Conservation (phyloP, 2,888 invertebrate genomes). For the Beris morrisii region DNA sequence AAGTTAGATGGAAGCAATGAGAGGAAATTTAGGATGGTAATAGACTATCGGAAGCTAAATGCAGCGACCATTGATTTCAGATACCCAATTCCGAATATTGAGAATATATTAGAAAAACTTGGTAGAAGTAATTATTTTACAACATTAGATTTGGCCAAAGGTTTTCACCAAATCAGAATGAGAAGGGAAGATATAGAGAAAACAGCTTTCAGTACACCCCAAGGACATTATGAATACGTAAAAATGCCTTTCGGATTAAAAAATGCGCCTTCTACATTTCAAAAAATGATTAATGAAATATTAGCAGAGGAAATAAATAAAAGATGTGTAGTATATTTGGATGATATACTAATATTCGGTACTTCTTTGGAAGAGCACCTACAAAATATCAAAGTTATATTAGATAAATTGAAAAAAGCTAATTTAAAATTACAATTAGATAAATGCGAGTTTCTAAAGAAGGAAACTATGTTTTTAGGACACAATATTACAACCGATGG, state of each 20-base stretch:
- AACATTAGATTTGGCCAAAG: constrained; percentile 9
- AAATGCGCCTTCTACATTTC: constrained; percentile 52
- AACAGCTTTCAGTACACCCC: constrained; percentile 46
- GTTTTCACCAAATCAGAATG: constrained; percentile 26
- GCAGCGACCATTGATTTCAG: constrained; percentile 43
- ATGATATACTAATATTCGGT: constrained; percentile 44
- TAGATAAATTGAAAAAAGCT: constrained; percentile 39
- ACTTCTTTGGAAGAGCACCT: constrained; percentile 45
- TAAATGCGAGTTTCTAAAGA: constrained; percentile 42
- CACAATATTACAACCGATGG: constrained; percentile 45
- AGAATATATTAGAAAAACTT: constrained; percentile 39
- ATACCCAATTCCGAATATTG: constrained; percentile 43
- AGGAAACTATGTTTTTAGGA: constrained; percentile 40
- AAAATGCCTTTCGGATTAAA: constrained; percentile 50
- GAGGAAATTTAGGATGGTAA: constrained; percentile 42
- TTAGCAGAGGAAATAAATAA: constrained; percentile 43
- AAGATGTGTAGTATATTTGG: constrained; percentile 41
- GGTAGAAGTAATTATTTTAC: constrained; percentile 18
- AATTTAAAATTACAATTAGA: constrained; percentile 43
- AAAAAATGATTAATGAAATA: constrained; percentile 49
- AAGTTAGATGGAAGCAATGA: constrained; percentile 42
- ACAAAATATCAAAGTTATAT: constrained; percentile 39
- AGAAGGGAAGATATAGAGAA: constrained; percentile 36
- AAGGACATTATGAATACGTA: constrained; percentile 46
- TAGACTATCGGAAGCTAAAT: constrained; percentile 38